phyloP scores from a whole-genome alignment of 1,140 invertebrate species.

The Chymomyza costata region DNA sequence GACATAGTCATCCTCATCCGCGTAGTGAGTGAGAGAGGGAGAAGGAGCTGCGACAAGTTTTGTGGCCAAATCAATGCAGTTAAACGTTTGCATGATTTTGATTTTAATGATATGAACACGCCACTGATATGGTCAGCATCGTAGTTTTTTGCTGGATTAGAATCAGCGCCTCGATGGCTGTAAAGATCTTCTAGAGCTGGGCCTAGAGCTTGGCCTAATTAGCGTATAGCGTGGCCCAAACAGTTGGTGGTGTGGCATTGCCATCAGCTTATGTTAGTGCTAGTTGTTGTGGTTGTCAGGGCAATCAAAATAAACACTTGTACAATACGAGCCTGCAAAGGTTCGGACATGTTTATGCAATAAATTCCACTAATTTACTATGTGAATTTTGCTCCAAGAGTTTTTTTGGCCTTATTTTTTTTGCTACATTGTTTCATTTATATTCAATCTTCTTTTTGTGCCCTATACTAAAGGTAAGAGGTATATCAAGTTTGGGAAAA shows the following conservation, averaged over 20 bases:
- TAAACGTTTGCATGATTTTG: slow-evolving; percentile 72
- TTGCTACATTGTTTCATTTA: too few relatives aligned
- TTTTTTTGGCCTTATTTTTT: too few relatives aligned
- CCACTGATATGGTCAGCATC: slow-evolving; percentile 20
- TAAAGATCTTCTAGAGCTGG: neutral
- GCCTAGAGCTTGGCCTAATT: slow-evolving; percentile 51
- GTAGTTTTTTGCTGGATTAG: neutral
- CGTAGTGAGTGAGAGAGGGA: too few relatives aligned
- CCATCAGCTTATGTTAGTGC: neutral
- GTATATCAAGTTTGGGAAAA: too few relatives aligned
- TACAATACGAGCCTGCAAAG: slow-evolving; percentile 55
- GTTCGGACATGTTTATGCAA: slow-evolving; percentile 56
- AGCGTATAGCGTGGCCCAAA: slow-evolving; percentile 31
- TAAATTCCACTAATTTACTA: slow-evolving; percentile 57
- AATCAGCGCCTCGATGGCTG: neutral
- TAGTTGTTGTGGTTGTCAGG: slow-evolving; percentile 32
- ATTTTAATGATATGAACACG: slow-evolving; percentile 55
- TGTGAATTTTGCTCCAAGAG: slow-evolving; percentile 33
- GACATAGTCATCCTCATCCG: too few relatives aligned
- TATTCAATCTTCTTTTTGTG: too few relatives aligned
- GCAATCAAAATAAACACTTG: slow-evolving; percentile 71
- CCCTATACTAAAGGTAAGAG: too few relatives aligned
- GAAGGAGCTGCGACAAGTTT: slow-evolving; percentile 51
- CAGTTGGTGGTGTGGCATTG: too few relatives aligned
- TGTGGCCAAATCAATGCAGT: slow-evolving; percentile 41